Base-by-base conservation (phyloP, 2,888 invertebrate species). In the Amphipoea oculea region DNA sequence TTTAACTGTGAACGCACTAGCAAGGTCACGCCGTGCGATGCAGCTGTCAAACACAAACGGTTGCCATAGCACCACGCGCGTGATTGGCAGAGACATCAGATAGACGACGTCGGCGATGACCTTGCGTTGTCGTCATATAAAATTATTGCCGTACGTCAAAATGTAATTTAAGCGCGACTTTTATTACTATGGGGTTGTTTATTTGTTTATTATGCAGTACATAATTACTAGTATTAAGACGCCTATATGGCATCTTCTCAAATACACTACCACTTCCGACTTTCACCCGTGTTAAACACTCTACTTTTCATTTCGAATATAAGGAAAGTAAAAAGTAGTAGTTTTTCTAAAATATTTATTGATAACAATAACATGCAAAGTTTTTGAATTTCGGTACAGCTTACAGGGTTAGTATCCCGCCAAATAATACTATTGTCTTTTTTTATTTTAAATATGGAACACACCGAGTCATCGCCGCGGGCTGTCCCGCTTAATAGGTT, bases 51-150 rank as follows among this genome's bases (percentile, higher is more conserved):
- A 87, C 69, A 6, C 36, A 14, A 63, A 20, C 51, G 36, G 89
- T 92, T 88, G 69, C 88, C 81, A 90, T 90, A 81, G 89, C 78
- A 88, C 91, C 91, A 78, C 45, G 63, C 70, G 14, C 71, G 68
- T 88, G 75, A 88, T 89, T 89, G 89, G 89, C 89, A 84, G 48
- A 79, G 62, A 78, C 1, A 60, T 51, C 51, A 14, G 51, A 88
- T 65, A 42, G 42, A 12, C 57, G 71, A 79, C 81, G 83, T 82
- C 20, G 29, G 65, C 69, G 45, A 60, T 78, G 78, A 84, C 87
- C 88, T 88, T 84, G 86, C 17, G 60, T 48, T 74, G 86, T n/a
- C 80, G 83, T 82, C 80, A 75, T 69, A 78, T 87, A 12, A 40
- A 85, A 81, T 86, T 81, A 72, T 73, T 81, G 60, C 78, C 78